phyloP scores from a whole-genome alignment of 2,797 vertebrate species.

The Microchirus variegatus region DNA sequence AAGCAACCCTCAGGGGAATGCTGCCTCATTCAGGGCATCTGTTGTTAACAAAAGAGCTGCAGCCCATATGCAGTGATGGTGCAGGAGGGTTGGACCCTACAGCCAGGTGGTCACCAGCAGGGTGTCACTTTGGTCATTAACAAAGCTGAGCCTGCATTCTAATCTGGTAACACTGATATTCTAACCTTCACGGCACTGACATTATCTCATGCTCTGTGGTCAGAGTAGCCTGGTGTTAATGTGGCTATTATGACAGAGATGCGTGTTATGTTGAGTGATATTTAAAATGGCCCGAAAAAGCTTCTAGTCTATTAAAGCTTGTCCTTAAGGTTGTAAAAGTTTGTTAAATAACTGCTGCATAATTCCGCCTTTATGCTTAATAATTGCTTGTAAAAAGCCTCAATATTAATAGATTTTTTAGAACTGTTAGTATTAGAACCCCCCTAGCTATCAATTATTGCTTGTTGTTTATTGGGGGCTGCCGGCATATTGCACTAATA shows the following conservation, averaged over 20 bases:
- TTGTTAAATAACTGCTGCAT: no score
- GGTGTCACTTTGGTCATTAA: slow-evolving; percentile 66
- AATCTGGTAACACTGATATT: slow-evolving; percentile 44
- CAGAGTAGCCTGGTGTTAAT: slow-evolving; percentile 13
- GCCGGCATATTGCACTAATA: neutral
- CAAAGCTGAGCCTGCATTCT: slow-evolving; percentile 40
- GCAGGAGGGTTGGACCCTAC: slow-evolving; percentile 49
- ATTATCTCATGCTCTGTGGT: slow-evolving; percentile 8
- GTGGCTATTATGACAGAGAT: slow-evolving; percentile 12
- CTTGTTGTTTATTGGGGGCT: no score
- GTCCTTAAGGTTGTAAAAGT: neutral
- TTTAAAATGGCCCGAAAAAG: slow-evolving; percentile 2
- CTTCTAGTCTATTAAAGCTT: neutral
- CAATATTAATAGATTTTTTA: no score
- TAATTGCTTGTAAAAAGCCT: no score
- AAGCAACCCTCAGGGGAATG: slow-evolving; percentile 55
- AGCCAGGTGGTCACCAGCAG: slow-evolving; percentile 78
- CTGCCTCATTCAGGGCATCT: slow-evolving; percentile 73
- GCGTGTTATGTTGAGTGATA: neutral
- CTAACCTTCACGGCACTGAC: slow-evolving; percentile 14
- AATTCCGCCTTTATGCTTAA: no score
- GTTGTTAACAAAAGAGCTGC: slow-evolving; percentile 76
- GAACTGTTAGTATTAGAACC: no score
- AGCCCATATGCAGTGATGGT: slow-evolving; percentile 60
- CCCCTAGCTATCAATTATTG: no score